Evolutionary conservation across 2,797 vertebrate genomes (phyloP), one percentile per base, ranked within the genome.

Genomic region (Kryptopterus vitreolus): DNA sequence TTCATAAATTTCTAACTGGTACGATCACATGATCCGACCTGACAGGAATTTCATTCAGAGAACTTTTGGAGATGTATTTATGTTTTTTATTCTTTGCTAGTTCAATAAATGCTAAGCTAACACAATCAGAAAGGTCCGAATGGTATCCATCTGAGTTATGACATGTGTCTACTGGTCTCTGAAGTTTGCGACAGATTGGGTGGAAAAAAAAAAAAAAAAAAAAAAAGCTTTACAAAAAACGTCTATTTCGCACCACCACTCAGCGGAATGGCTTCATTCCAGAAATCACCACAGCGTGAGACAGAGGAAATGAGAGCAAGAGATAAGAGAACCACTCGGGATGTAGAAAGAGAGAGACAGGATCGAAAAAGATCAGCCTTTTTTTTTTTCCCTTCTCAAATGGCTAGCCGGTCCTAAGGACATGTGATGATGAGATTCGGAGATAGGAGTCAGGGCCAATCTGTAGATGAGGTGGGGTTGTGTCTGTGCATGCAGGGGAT

Each of bases 251-350:
- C 59, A 59, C 38, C 48, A 55, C 26, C 77, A 74, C 68, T 73
- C 10, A 22, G 59, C 18, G 62, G 13, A 71, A 77, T 55, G n/a
- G 48, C 59, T 83, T 78, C 20, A 68, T 43, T 57, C 66, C 33
- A 65, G 61, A 65, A 43, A 29, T 1, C 46, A 20, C n/a, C 59
- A 70, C 53, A n/a, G 72, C 38, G 38, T 22, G 55, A 63, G 33
- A 70, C 69, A 71, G 10, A 73, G 24, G 58, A 66, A 38, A 66
- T 71, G 63, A 82, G n/a, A 62, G 50, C 48, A 13, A 43, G 33
- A 46, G n/a, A 70, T 72, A 33, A 55, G 66, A 77, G 57, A 29
- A 38, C 46, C 69, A 72, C 77, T 73, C 29, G 78, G 35, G 50
- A 57, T 43, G 16, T 74, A 48, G 2, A n/a, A 20, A 68, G 16